Base-by-base conservation (phyloP, 2,113 vertebrate species). In the Phoenicopterus ruber region DNA sequence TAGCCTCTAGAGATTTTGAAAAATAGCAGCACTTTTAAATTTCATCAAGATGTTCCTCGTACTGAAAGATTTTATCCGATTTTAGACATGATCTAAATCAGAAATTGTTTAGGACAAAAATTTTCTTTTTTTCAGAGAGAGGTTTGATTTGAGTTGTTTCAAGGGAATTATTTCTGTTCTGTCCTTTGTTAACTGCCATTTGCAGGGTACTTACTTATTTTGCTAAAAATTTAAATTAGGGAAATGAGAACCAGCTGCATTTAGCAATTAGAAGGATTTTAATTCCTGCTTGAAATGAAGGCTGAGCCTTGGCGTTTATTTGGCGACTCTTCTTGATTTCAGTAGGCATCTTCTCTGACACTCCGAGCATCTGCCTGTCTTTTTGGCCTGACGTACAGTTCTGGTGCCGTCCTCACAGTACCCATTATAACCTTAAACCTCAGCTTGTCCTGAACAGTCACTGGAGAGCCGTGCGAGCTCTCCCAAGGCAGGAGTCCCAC, bases 121-220 rank as follows among this genome's bases (percentile, higher is more conserved):
- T 7, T 29, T 58, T 29, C 14, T 20, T 14, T 66, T 84, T 87
- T 88, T 76, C 59, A 36, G 22, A 26, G 55, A 83, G 46, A 72
- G 44, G 17, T 79, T 91, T 2, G 4, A 69, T 96, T 79, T 76
- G 38, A 12, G 40, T 58, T 79, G 54, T 90, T 94, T 87, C 84
- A 87, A 87, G 61, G 46, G 49, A 90, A 85, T 96, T 96, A 95
- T 96, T 95, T 96, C 62, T 94, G 73, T 93, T 74, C 87, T 70
- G 44, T 65, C 87, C 15, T 93, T 79, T 80, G 81, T 90, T 89
- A 85, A 93, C 52, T 82, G 67, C 40, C 29, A 82, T 52, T 93
- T 93, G 52, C 66, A 87, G 91, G 31, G 61, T 82, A 70, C 72
- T 94, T 85, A 95, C 17, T 79, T 89, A 81, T 81, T 93, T 94